These are phyloP conservation scores for Apodemus agrarius DNA, from an alignment of 2,797 vertebrate genomes.

Conservation along the genomic window DNA sequence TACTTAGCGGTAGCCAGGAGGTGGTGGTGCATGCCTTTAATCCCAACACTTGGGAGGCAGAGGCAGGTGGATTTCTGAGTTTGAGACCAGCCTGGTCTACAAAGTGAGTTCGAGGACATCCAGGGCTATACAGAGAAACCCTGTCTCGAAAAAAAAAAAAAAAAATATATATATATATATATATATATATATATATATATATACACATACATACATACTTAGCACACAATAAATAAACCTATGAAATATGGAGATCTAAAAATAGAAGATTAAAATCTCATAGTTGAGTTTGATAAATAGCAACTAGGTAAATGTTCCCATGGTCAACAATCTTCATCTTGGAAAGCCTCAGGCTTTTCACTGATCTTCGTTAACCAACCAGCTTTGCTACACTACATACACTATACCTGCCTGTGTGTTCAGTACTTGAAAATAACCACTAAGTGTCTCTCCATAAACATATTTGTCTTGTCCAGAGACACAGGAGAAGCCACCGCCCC, in stretches of 20 bases:
- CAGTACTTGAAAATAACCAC: conserved; percentile 14
- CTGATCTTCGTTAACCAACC: neutral
- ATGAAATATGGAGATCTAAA: neutral
- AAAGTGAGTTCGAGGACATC: too few species aligned
- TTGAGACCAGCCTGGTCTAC: too few species aligned
- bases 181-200: too few species aligned
- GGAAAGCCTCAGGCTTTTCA: neutral
- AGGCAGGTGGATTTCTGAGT: too few species aligned
- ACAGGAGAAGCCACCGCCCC: conserved; percentile 35
- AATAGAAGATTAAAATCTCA: conserved; percentile 36
- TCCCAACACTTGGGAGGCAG: too few species aligned
- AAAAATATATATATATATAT: too few species aligned
- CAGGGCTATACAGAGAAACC: too few species aligned
- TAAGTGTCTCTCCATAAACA: conserved; percentile 54
- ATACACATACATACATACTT: too few species aligned
- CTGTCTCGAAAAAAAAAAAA: too few species aligned
- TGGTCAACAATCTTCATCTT: neutral
- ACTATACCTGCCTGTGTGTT: neutral
- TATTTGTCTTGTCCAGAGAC: conserved; percentile 54
- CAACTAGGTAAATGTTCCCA: neutral
- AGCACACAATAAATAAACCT: neutral
- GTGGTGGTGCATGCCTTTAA: too few species aligned
- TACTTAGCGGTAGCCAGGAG: too few species aligned
- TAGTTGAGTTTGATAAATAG: neutral
- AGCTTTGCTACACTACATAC: neutral